A percentile compares a stretch with the other conserved stretches of the same genome.
phyloP scores from a whole-genome alignment of 1,140 invertebrate species.

The Mycetomoellerius zeteki region DNA sequence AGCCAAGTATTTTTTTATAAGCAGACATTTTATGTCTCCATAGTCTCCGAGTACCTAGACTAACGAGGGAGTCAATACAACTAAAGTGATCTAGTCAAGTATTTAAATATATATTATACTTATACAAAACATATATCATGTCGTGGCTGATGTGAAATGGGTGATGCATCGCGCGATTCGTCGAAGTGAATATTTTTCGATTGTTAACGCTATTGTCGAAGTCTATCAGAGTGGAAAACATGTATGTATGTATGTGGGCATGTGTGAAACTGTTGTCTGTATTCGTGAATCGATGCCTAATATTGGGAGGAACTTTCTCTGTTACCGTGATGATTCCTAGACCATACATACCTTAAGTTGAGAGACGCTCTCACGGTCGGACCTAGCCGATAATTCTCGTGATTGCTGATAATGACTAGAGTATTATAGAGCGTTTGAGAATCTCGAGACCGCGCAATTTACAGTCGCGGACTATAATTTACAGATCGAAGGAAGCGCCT shows the following conservation, averaged over 20 bases:
- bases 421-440: conserved; percentile 64
- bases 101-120: conserved; percentile 64
- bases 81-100: conserved; percentile 86
- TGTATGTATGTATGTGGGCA: conserved; percentile 34
- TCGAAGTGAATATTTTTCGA: conserved; percentile 75
- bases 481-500: conserved; percentile 31
- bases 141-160: conserved; percentile 29
- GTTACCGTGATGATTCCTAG: conserved; percentile 55
- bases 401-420: conserved; percentile 57
- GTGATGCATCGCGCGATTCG: conserved; percentile 39
- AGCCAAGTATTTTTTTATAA: conserved; percentile 86
- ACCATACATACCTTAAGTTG: conserved; percentile 55
- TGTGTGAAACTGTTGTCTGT: conserved; percentile 33
- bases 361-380: conserved; percentile 53
- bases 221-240: conserved; percentile 61
- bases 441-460: conserved; percentile 48
- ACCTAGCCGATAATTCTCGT: conserved; percentile 43
- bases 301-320: conserved; percentile 48
- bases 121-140: conserved; percentile 65
- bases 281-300: conserved; percentile 68
- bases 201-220: conserved; percentile 76
- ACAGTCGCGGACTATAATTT: conserved; percentile 37
- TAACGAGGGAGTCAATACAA: conserved; percentile 72
- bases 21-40: conserved; percentile 76
- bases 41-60: conserved; percentile 77